Conservation (phyloP, 2,797 vertebrate species). For the Tolypeutes matacus region DNA sequence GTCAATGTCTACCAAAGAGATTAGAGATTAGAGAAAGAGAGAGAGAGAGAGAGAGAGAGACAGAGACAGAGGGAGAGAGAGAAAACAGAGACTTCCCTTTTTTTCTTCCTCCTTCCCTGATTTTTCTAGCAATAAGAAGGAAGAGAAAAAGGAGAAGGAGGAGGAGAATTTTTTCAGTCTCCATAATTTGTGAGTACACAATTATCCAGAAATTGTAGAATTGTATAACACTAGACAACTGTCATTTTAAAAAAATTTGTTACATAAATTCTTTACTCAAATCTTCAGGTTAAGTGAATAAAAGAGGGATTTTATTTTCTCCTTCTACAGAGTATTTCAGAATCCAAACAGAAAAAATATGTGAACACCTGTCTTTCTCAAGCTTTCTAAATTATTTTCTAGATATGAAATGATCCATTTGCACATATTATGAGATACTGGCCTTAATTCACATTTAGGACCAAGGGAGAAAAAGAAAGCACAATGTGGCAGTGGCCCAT, state of each 20-base stretch:
- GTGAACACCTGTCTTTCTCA: neutral
- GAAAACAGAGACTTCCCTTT: neutral
- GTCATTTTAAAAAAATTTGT: conserved; percentile 30
- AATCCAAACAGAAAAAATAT: neutral
- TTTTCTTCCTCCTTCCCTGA: neutral
- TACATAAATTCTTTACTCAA: neutral
- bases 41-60: neutral
- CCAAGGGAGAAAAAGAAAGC: neutral
- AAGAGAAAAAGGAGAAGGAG: rapidly evolving
- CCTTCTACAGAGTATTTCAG: neutral
- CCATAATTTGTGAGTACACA: neutral
- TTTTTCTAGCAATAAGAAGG: neutral
- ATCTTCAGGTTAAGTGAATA: neutral
- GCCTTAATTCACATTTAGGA: neutral
- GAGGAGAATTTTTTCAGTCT: neutral
- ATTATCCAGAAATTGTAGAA: neutral
- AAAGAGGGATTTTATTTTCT: rapidly evolving
- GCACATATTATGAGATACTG: neutral
- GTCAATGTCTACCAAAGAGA: neutral
- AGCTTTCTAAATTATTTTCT: neutral
- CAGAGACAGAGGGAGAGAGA: neutral
- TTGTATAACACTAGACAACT: neutral
- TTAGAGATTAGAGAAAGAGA: too few relatives aligned
- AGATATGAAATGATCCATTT: neutral
- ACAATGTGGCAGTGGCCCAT: neutral